Evolutionary conservation across 2,888 invertebrate genomes (phyloP), one percentile per base, ranked within the genome.

Genomic region (Mythimna ferrago): DNA sequence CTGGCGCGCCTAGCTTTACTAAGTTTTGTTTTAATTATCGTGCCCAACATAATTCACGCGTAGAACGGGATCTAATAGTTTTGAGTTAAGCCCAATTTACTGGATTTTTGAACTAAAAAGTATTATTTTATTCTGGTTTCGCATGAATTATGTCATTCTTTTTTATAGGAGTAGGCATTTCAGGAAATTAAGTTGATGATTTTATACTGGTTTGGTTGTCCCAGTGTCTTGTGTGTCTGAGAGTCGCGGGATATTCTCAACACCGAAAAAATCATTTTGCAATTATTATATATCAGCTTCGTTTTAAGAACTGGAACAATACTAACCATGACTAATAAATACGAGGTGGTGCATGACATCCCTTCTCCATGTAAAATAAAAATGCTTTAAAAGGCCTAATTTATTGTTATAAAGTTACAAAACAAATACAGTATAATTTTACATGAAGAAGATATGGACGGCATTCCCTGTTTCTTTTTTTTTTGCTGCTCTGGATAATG

Each of bases 81-180:
- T 21, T 14, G 26, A 26, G 26, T 26, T 4, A 35, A 9, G 38
- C n/a, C 38, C 38, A 11, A 38, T 60, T 58, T 16, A 48, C 6
- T 48, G 7, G 32, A 4, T 9, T 19, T n/a, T 35, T 10, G n/a
- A 6, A n/a, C 51, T n/a, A 53, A 53, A 78, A 19, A 14, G 26
- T 11, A 32, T 16, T 54, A 9, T 44, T 26, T 26, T 32, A 54
- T 54, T 63, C 54, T 32, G 19, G 26, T 10, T 53, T 21, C 44
- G 38, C 54, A 54, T 69, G 70, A 61, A 53, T 77, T 77, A 70
- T 57, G 6, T 26, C 1, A 4, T 51, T 54, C 9, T 51, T 70
- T 57, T 65, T 6, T 19, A 38, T 75, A 81, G 63, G 63, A 26
- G 48, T 66, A 81, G 82, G 78, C 53, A 51, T 81, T 81, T 81